Percentiles rank a stretch among this genome's conserved stretches.
These are phyloP conservation scores for Thecocarcelia acutangulata DNA, from an alignment of 2,888 invertebrate genomes.

Conservation along the genomic window DNA sequence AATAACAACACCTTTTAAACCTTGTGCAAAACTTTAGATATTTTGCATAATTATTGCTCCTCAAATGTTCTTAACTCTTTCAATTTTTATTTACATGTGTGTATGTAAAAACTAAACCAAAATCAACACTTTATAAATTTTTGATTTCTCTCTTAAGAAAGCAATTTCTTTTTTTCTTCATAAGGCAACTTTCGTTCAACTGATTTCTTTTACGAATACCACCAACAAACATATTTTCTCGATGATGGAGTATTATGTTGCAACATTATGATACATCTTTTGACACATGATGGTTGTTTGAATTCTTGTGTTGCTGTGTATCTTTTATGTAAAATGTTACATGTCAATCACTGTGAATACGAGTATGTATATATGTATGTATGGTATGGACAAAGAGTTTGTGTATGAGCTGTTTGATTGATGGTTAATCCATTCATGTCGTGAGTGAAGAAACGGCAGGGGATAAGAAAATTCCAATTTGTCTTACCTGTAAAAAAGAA, in stretches of 20 bases:
- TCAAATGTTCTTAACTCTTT: too few species aligned
- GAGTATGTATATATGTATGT: too few species aligned
- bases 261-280: conserved; percentile 44
- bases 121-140: too few species aligned
- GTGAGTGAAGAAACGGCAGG: conserved; percentile 11
- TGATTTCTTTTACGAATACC: conserved; percentile 22
- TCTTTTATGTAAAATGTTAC: conserved; percentile 56
- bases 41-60: too few species aligned
- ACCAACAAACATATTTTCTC: conserved; percentile 8
- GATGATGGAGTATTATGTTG: conserved; percentile 33
- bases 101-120: too few species aligned
- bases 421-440: conserved; percentile 54
- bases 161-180: not conserved
- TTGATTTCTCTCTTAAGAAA: too few species aligned
- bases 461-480: not conserved
- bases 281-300: conserved; percentile 42
- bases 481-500: conserved; percentile 28
- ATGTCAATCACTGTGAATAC: conserved; percentile 56
- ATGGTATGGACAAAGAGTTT: conserved; percentile 32
- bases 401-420: conserved; percentile 40
- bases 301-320: not conserved
- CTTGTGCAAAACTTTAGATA: too few species aligned
- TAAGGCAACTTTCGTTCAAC: not conserved
- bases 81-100: too few species aligned
- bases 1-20: too few species aligned